Base-by-base conservation (phyloP, 2,888 invertebrate genomes). In the Pherbina coryleti region DNA sequence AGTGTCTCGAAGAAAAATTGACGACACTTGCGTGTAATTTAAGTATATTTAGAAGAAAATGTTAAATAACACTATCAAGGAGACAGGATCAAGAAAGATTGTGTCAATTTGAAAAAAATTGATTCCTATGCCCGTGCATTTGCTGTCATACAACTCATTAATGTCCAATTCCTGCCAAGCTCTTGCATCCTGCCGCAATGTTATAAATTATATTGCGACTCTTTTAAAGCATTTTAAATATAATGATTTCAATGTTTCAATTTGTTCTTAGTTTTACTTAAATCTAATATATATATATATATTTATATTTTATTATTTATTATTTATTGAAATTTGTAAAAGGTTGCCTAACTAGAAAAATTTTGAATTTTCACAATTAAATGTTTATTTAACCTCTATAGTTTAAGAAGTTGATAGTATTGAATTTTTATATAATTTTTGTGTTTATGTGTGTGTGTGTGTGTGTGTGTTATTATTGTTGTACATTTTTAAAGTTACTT, bases 331-430 rank as follows among this genome's bases (percentile, higher is more conserved):
- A n/a, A 66, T 66, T 34, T 66, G 37, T 66, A 66, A 66, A 66
- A 66, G 34, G 66, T 66, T n/a, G 17, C 66, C 66, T 66, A 66
- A 37, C 66, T 66, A 66, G 66, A 66, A 66, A 66, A 55, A 55
- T 22, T 55, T n/a, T 66, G 14, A 8, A 7, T n/a, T 66, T 66
- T 66, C 14, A 66, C 17, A 66, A 34, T n/a, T 31, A 14, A 17
- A 5, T 66, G 25, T 34, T n/a, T 34, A n/a, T n/a, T 66, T 11
- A 55, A 22, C 22, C 8, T 22, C 19, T 55, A 22, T 55, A 55
- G 22, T 55, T n/a, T 3, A 55, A 55, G n/a, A 19, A 66, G 19
- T 66, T 17, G 17, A 66, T 66, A 66, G 31, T 37, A 11, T 5
- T 22, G 4, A 19, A 34, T 34, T 17, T n/a, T n/a, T 66, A 31